Evolutionary conservation across 2,888 invertebrate genomes (phyloP), one percentile per base, ranked within the genome.

Genomic region (Monopis laevigella): DNA sequence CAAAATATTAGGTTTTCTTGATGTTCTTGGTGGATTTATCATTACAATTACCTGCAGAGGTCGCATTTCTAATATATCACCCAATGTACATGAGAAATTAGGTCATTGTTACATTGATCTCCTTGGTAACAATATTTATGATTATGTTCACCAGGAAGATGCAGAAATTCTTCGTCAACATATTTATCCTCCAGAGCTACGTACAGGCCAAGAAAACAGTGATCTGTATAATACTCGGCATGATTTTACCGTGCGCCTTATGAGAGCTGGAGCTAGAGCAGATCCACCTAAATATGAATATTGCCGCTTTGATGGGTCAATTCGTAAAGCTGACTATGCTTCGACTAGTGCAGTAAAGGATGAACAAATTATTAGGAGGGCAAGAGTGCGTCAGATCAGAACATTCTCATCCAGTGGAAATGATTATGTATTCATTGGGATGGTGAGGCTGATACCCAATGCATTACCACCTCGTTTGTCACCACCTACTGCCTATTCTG

Each of bases 41-140:
- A 67, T 96, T 46, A 88, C 93, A 13, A 77, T 93, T 21, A 90
- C 93, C 13, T 84, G 90, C 45, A 84, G 86, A 42, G 95, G 95
- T 12, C 89, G 92, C 64, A 89, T 96, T 54, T 86, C 95, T 47
- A 89, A 91, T 59, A 87, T 94, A 21, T 93, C 96, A 19, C 88
- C 89, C 40, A 90, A 90, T 51, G 86, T 96, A 18, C 93, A 93
- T 65, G 87, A 89, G 54, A 86, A 92, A 54, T 81, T 96, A 50
- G 96, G 96, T 43, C 91, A 95, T 69, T 87, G 90, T 54, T 83
- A 94, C 88, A 86, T 90, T 55, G 96, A 97, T 68, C 82, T 97
- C 55, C 85, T 96, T 65, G 96, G 96, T 17, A 92, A 95, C 68
- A 91, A 91, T 48, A 81, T 97, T 51, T 90, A 88, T 62, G 88